These are phyloP conservation scores for Cyphomyrus plagiostoma DNA, from an alignment of 2,113 vertebrate species.

Conservation along the genomic window DNA sequence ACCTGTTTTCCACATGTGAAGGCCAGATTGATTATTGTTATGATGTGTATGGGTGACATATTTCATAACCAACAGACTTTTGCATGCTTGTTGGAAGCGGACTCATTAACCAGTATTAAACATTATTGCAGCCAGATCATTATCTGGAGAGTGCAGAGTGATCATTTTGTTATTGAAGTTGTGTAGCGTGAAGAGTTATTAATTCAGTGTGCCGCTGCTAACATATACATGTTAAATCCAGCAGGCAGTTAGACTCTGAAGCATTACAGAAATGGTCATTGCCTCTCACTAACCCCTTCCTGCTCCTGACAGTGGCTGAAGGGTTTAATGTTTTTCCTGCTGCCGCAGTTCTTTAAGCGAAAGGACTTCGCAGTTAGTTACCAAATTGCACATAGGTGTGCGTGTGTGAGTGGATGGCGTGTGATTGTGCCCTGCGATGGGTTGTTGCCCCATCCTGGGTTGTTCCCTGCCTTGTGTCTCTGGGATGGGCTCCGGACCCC, in stretches of 20 bases:
- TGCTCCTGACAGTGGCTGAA: background rate
- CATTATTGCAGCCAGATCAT: background rate
- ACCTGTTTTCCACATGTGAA: background rate
- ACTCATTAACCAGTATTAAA: background rate
- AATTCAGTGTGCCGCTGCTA: background rate
- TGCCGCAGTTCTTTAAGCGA: background rate
- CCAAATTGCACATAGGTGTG: too few species aligned
- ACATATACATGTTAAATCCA: background rate
- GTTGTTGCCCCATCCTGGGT: too few species aligned
- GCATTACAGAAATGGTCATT: background rate
- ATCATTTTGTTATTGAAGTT: background rate
- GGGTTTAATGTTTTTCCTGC: background rate
- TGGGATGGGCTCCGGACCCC: too few species aligned
- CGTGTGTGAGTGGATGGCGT: too few species aligned
- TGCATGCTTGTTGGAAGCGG: background rate
- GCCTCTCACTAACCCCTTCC: background rate
- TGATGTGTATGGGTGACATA: background rate
- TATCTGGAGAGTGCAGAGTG: background rate
- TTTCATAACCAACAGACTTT: background rate
- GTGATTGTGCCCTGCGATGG: too few species aligned
- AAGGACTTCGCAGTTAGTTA: background rate
- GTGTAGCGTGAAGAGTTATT: background rate
- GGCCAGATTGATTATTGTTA: background rate
- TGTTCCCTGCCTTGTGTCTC: too few species aligned
- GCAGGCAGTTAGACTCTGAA: background rate